Evolutionary conservation across 2,113 vertebrate species (phyloP).

Genomic region (Romanogobio albipinnatus): DNA sequence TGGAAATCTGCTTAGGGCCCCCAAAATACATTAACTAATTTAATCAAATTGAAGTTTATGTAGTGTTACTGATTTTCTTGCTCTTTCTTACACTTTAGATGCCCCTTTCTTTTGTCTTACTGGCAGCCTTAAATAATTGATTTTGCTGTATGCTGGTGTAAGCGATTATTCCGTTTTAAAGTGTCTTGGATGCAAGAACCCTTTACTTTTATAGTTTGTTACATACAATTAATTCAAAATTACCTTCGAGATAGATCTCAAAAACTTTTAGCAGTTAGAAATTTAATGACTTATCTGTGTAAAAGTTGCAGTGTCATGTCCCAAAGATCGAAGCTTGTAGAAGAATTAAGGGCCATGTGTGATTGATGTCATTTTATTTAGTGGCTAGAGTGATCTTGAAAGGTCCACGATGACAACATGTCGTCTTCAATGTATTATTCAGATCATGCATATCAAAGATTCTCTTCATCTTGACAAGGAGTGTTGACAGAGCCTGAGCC

Average conservation of each 20-base stretch:
- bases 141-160: neutral
- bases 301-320: neutral
- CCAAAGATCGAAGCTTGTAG: neutral
- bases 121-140: constrained; percentile 23
- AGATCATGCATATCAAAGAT: constrained; percentile 61
- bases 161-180: constrained; percentile 9
- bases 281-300: neutral
- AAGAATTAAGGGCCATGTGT: constrained; percentile 3
- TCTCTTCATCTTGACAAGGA: constrained; percentile 41
- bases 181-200: neutral
- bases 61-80: neutral
- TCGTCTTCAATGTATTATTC: constrained; percentile 61
- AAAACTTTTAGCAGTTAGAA: neutral
- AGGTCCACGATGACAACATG: constrained; percentile 45
- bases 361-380: constrained; percentile 28
- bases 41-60: neutral
- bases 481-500: constrained; percentile 39
- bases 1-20: too few relatives aligned
- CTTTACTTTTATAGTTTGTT: neutral
- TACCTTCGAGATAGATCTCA: neutral
- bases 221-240: neutral
- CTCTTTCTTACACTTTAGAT: neutral
- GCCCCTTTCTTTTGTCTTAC: constrained; percentile 12
- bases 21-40: neutral
- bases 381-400: constrained; percentile 12